A percentile compares a stretch with the other conserved stretches of the same genome.
phyloP scores from a whole-genome alignment of 2,888 invertebrate genomes.

The Phortica okadai region DNA sequence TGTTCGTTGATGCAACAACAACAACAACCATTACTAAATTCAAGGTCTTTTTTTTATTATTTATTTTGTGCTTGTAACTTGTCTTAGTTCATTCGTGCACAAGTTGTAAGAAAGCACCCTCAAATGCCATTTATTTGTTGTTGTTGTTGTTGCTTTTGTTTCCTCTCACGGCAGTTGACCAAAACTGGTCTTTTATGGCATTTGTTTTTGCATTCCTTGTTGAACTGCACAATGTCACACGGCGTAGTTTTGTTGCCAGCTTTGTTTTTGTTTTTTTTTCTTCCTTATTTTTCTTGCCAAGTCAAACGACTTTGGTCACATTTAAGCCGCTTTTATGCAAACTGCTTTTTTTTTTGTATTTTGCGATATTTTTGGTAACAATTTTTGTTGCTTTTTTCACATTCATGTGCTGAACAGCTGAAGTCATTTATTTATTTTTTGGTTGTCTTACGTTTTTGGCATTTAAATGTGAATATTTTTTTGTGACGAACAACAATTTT shows the following conservation, averaged over 20 bases:
- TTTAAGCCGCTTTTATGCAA: background rate
- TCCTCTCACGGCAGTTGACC: background rate
- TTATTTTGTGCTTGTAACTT: background rate
- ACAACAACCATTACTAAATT: background rate
- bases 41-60: background rate
- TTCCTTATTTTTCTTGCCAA: background rate
- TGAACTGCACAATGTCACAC: background rate
- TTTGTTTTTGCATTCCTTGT: background rate
- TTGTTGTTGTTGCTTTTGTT: too few relatives aligned
- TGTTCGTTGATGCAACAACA: background rate
- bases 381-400: background rate
- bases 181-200: background rate
- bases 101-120: background rate
- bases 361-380: background rate
- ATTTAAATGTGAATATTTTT: background rate
- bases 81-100: background rate
- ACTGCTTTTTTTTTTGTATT: background rate
- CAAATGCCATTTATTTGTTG: background rate
- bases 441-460: constrained; percentile 22
- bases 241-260: background rate
- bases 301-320: background rate
- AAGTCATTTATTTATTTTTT: constrained; percentile 11
- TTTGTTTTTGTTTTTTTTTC: constrained; percentile 2
- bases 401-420: background rate
- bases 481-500: background rate